phyloP scores from a whole-genome alignment of 2,888 invertebrate species.

The Dolichopus griseipennis region DNA sequence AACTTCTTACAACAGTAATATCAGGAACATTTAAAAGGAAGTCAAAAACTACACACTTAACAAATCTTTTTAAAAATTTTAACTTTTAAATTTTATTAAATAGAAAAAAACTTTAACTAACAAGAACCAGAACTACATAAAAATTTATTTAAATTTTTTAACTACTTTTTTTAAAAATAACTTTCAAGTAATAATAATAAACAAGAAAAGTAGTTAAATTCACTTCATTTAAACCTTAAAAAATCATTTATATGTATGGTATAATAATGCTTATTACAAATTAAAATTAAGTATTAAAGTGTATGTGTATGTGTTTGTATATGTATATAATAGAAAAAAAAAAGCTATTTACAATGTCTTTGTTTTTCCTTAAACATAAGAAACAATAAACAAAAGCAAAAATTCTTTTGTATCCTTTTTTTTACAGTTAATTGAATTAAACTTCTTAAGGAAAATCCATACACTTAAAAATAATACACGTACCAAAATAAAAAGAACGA shows the following conservation, averaged over 20 bases:
- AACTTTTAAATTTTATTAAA: no score
- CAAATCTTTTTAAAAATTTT: no score
- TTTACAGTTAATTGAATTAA: neutral
- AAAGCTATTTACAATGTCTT: no score
- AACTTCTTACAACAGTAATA: no score
- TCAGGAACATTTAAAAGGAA: no score
- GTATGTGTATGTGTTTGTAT: no score
- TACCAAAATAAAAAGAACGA: neutral
- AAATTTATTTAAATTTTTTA: no score
- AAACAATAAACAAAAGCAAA: neutral
- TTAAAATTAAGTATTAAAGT: neutral
- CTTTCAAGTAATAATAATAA: neutral
- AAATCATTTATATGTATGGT: neutral
- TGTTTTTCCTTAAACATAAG: neutral
- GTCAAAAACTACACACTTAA: no score
- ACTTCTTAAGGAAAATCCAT: neutral
- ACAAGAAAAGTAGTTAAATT: neutral
- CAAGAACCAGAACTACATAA: no score
- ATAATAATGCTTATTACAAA: neutral
- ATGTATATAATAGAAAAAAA: no score
- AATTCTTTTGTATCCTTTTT: neutral
- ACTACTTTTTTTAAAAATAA: no score
- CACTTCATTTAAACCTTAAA: neutral
- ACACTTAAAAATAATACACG: neutral
- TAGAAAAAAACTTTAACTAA: no score